Evolutionary conservation across 2,113 vertebrate genomes (phyloP), one percentile per base, ranked within the genome.

Genomic region (Menura novaehollandiae): DNA sequence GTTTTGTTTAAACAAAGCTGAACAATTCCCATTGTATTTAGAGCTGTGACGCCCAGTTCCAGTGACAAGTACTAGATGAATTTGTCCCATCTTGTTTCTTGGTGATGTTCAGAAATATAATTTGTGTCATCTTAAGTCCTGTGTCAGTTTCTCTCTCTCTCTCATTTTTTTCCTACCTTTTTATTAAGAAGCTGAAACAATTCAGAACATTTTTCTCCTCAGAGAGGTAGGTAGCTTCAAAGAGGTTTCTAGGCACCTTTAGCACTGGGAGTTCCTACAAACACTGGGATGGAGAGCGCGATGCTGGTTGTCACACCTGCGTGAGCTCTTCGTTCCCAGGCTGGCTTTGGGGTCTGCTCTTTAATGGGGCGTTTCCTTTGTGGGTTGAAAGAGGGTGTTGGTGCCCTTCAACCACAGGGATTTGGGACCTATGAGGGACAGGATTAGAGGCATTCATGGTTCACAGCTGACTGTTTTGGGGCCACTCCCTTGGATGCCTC

Each of bases 51-150:
- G 5, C 91, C 86, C 84, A 81, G 80, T 97, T 95, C 62, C 89
- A 68, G 86, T 96, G 89, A 88, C 78, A 96, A 92, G 63, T 95
- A 94, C 81, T 95, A 92, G 87, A 88, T 91, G 67, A 69, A 92
- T 97, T 95, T 96, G 94, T 97, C 87, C 91, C 77, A 73, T 94
- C 89, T 89, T 97, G 95, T 97, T 97, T 94, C 84, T 94, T 95
- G 91, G 78, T 59, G 2, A 93, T 91, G 92, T 97, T 97, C 94
- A 91, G 87, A 97, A 97, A 97, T 97, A 97, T 92, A 97, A 94
- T 95, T 94, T 96, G 91, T 97, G 96, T 96, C 95, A 95, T 96
- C 95, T 55, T 51, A 69, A 89, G 4, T 68, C 43, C 47, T 30
- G 89, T 0, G 69, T 97, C 67, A 15, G 64, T 91, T 74, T 88